Percentiles rank a stretch among this genome's conserved stretches.
Conservation (phyloP, 2,113 vertebrate species). For the Crotalus horridus region DNA sequence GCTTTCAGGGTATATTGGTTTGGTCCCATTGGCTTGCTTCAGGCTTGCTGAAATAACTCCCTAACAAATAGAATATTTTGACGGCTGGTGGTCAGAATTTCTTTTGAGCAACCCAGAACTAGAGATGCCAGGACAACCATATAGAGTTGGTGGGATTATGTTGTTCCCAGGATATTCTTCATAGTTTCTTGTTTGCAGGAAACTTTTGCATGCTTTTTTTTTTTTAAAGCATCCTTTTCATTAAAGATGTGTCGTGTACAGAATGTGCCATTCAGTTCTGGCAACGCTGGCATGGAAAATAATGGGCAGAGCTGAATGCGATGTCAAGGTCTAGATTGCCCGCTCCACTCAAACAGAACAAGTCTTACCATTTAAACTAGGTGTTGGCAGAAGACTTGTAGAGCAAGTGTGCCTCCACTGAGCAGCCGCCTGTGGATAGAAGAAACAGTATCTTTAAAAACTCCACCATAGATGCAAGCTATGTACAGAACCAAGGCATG, state of each 20-base stretch:
- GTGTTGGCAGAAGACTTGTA: constrained; percentile 73
- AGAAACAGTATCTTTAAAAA: neutral
- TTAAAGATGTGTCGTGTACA: neutral
- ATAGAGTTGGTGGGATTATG: neutral
- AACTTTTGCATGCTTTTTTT: neutral
- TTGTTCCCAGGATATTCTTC: neutral
- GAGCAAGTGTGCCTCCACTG: constrained; percentile 71
- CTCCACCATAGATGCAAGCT: neutral
- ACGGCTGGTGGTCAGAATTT: neutral
- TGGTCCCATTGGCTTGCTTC: neutral
- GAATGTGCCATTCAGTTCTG: neutral
- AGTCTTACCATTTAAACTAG: constrained; percentile 77
- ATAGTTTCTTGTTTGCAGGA: neutral
- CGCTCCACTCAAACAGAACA: rapidly evolving
- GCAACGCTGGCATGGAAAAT: neutral
- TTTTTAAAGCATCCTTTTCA: neutral
- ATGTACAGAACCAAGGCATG: neutral
- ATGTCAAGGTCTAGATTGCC: neutral
- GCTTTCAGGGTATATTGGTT: neutral
- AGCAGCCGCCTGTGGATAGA: constrained; percentile 63
- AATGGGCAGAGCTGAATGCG: neutral
- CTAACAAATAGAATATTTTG: neutral
- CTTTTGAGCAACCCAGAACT: neutral
- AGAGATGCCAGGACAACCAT: neutral
- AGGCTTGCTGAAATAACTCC: neutral